phyloP scores from a whole-genome alignment of 2,113 vertebrate genomes.

The Tychaedon coryphoeus region DNA sequence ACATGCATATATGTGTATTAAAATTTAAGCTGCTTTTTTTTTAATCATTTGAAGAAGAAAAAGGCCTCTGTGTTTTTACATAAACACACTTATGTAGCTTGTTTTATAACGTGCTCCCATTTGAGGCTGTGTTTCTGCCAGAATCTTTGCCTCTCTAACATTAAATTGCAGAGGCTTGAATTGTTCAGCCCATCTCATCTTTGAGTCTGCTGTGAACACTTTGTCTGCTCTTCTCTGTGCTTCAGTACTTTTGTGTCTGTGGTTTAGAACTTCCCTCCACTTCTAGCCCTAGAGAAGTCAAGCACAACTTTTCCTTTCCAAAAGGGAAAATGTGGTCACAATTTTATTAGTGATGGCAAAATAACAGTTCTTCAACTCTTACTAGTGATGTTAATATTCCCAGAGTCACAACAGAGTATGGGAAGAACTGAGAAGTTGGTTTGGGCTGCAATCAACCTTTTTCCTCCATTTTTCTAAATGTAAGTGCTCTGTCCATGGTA shows the following conservation, averaged over 20 bases:
- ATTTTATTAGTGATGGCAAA: not conserved
- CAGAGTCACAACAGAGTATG: not conserved
- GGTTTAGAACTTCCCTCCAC: not conserved
- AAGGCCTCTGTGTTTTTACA: not conserved
- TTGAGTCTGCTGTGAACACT: not conserved
- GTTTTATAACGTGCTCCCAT: not conserved
- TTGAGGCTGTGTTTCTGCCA: not conserved
- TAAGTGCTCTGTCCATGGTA: not conserved
- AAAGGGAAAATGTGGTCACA: not conserved
- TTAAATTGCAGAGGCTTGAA: not conserved
- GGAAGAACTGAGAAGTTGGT: not conserved
- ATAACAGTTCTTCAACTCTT: not conserved
- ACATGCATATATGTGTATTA: too few species aligned
- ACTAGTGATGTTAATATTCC: not conserved
- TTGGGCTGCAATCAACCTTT: not conserved
- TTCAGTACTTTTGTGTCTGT: not conserved
- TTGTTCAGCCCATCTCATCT: not conserved
- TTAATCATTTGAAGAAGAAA: not conserved
- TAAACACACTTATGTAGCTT: not conserved
- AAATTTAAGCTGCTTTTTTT: not conserved
- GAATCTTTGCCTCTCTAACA: not conserved
- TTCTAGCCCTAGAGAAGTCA: not conserved
- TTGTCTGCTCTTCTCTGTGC: not conserved
- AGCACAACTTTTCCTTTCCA: not conserved
- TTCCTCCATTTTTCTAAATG: accelerated